phyloP scores from a whole-genome alignment of 2,797 vertebrate genomes.

The Tinamus major region DNA sequence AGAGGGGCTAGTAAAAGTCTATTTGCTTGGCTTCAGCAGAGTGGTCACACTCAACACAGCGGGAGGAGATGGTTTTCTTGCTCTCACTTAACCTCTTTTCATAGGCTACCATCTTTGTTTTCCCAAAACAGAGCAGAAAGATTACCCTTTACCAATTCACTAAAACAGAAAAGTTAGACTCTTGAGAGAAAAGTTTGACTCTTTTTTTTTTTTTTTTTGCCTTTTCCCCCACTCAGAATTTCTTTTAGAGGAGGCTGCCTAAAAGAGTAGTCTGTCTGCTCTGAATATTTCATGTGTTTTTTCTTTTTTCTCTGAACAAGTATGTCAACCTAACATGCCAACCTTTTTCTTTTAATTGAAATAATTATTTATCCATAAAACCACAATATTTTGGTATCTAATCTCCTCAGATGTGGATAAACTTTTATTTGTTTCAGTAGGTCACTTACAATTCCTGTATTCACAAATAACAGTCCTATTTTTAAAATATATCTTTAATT shows the following conservation, averaged over 20 bases:
- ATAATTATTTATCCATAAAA: background rate
- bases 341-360: background rate
- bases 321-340: background rate
- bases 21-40: background rate
- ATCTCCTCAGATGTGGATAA: background rate
- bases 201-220: too few relatives aligned
- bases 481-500: background rate
- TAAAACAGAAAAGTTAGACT: background rate
- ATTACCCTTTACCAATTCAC: background rate
- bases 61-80: background rate
- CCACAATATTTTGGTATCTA: background rate
- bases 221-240: background rate
- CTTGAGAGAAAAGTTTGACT: too few relatives aligned
- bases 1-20: too few relatives aligned
- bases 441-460: background rate
- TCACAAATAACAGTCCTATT: background rate
- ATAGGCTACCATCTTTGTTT: too few relatives aligned
- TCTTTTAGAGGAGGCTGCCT: background rate
- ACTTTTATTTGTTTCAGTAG: background rate
- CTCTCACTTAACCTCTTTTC: background rate
- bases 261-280: background rate
- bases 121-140: background rate
- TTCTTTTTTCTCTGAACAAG: background rate
- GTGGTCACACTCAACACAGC: background rate
- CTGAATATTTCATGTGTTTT: background rate